Evolutionary conservation across 2,113 vertebrate genomes (phyloP), one percentile per base, ranked within the genome.

Genomic region (Athene noctua): DNA sequence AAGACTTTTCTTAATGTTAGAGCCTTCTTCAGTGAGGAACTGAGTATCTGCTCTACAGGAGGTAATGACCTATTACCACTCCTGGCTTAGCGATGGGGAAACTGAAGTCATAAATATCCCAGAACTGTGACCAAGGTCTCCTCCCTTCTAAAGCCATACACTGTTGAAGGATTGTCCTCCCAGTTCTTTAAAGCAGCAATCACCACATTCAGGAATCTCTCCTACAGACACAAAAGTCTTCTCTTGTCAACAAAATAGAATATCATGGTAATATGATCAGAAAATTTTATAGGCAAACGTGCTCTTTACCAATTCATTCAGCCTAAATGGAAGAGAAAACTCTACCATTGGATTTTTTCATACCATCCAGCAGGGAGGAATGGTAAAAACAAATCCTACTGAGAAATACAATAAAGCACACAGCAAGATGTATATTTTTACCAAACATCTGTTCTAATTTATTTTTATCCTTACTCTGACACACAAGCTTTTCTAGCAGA

Each of bases 221-320:
- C 44, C 34, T n/a, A 72, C 29, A 52, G 23, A 46, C 29, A 29
- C 15, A 82, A 65, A 70, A 58, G 58, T 32, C 14, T 62, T 30
- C 61, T 36, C 36, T 44, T 44, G 22, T 34, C 27, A 65, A 34
- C 27, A 51, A 63, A 68, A 59, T 2, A 54, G 26, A 58, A 58
- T 34, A 46, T 32, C 1, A 1, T 58, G 63, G 27, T 29, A 36
- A 51, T 16, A 30, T 0, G 3, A 27, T 46, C 40, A 42, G 25
- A 68, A 65, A 77, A 34, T 58, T 30, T n/a, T 38, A 29, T 6
- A 46, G 27, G 47, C 30, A 36, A 49, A 44, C 6, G 42, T 34
- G 63, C 19, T 66, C 29, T 58, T 61, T 44, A 36, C 23, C 32
- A 27, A 46, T 62, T 62, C 0, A 0, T 55, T 51, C 57, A 51